phyloP scores from a whole-genome alignment of 1,140 invertebrate genomes.

The Drosophila jambulina region DNA sequence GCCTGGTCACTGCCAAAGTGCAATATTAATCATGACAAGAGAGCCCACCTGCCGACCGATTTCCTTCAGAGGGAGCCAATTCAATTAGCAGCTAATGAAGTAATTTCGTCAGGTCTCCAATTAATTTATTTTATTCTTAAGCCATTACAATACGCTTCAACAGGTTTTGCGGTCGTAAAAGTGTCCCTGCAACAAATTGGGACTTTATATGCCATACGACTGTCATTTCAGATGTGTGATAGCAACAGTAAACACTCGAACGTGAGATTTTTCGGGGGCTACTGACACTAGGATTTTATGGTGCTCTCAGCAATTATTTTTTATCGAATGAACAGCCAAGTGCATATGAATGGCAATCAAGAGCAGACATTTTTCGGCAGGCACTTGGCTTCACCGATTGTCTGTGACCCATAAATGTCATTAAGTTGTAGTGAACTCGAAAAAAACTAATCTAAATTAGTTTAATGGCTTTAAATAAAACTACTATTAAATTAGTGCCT shows the following conservation, averaged over 20 bases:
- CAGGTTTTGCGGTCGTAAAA: conserved; percentile 62
- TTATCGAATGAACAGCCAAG: conserved; percentile 50
- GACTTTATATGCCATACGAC: conserved; percentile 27
- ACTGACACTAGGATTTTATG: conserved; percentile 49
- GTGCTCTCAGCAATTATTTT: conserved; percentile 54
- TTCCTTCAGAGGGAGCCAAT: conserved; percentile 36
- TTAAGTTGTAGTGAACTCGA: neutral
- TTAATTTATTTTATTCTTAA: conserved; percentile 49
- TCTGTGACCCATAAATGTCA: neutral
- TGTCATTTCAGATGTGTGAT: conserved; percentile 43
- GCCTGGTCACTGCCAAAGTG: conserved; percentile 32
- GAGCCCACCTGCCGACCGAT: conserved; percentile 7
- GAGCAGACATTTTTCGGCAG: neutral
- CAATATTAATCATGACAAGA: conserved; percentile 49
- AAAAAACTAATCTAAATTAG: neutral
- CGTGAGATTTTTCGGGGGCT: conserved; percentile 19
- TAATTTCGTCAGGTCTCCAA: conserved; percentile 52
- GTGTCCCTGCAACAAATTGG: conserved; percentile 51
- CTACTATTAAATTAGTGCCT: neutral
- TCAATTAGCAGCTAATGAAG: conserved; percentile 71
- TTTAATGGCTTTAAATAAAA: conserved; percentile 1
- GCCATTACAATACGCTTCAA: conserved; percentile 49
- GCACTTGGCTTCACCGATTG: neutral
- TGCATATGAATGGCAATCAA: conserved; percentile 31
- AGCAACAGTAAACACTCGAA: conserved; percentile 44